Evolutionary conservation across 2,888 invertebrate genomes (phyloP).

Genomic region (Cantharis lateralis): DNA sequence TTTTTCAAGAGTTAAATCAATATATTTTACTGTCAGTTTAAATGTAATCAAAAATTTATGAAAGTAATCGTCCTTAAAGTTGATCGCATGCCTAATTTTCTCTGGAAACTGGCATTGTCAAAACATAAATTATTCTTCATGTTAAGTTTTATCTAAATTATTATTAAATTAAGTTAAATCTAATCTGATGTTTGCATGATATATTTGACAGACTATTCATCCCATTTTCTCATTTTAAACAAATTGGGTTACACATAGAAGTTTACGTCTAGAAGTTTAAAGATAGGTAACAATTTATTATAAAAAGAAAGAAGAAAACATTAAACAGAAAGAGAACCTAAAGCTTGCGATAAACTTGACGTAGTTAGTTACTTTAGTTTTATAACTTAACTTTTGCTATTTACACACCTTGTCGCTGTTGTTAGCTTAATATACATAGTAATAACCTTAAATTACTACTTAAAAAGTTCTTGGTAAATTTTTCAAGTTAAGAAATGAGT

Average conservation of each 20-base stretch:
- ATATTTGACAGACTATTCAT: neutral
- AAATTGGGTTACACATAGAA: neutral
- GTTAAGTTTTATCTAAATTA: neutral
- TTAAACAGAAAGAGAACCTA: slow-evolving; percentile 5
- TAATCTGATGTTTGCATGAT: neutral
- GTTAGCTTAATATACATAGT: slow-evolving; percentile 19
- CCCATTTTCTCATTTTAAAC: neutral
- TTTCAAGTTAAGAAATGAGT: neutral
- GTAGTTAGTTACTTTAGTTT: slow-evolving; percentile 11
- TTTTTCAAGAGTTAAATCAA: no score
- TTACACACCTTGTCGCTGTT: slow-evolving; percentile 19
- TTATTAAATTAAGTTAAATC: neutral
- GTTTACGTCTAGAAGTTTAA: neutral
- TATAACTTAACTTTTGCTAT: slow-evolving; percentile 24
- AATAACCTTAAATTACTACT: slow-evolving; percentile 19
- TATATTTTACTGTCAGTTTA: neutral
- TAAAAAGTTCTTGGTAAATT: slow-evolving; percentile 11
- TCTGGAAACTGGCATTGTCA: neutral
- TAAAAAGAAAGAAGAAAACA: neutral
- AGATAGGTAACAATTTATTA: neutral
- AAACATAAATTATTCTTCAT: neutral
- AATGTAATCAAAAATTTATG: neutral
- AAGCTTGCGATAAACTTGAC: slow-evolving; percentile 18
- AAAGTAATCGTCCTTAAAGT: neutral
- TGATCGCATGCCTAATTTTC: neutral